Evolutionary conservation across 2,113 vertebrate species (phyloP).

Genomic region (Podiceps cristatus): DNA sequence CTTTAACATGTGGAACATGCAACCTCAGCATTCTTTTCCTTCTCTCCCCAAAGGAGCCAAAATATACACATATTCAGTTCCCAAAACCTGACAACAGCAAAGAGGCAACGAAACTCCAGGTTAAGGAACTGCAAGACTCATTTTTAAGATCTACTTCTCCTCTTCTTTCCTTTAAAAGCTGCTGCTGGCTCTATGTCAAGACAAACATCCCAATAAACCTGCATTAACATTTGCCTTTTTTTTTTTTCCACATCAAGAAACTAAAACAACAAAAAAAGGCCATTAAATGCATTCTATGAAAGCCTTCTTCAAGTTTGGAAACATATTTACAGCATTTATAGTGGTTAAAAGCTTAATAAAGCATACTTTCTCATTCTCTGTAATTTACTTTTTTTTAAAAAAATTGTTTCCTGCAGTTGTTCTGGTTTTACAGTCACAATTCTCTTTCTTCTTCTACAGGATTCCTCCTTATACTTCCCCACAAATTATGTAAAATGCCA

Average conservation of each 20-base stretch:
- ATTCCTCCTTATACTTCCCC: conserved; percentile 8
- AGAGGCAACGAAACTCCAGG: background rate
- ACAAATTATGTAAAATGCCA: conserved; percentile 28
- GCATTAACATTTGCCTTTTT: background rate
- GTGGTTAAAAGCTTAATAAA: background rate
- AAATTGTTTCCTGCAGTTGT: background rate
- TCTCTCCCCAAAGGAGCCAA: background rate
- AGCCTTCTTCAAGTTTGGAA: background rate
- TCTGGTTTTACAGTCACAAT: conserved; percentile 6
- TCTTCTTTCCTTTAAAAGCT: background rate
- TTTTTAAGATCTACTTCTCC: background rate
- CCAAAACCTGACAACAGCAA: background rate
- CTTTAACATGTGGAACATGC: background rate
- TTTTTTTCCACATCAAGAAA: background rate
- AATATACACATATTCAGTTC: rapidly evolving
- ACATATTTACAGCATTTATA: background rate
- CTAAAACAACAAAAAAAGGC: background rate
- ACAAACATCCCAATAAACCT: background rate
- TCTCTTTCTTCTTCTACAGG: background rate
- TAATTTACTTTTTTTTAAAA: background rate
- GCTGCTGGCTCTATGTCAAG: background rate
- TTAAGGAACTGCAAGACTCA: background rate
- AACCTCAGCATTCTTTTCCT: background rate
- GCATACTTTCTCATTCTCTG: background rate
- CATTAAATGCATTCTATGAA: background rate